Base-by-base conservation (phyloP, 53 echinoderm and acorn worm species). In the Henricia sp. region DNA sequence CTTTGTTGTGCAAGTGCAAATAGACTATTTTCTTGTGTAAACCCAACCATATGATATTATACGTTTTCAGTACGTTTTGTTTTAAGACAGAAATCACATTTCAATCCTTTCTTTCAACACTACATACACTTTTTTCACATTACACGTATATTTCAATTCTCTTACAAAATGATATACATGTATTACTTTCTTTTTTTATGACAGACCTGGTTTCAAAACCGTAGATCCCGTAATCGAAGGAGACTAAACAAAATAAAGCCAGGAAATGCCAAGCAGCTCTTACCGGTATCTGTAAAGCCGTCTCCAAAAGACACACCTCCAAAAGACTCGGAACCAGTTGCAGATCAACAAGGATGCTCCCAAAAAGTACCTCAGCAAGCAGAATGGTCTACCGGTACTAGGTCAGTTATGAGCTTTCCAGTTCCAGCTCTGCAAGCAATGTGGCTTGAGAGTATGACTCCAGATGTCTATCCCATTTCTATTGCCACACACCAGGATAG, bases 141-240 rank as follows among this genome's bases (percentile, higher is more conserved):
- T 8, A 46, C 14, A 14, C 14, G 48, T 10, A 46, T 8, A 8
- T 46, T 8, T 46, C 8, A 46, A 46, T 14, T 14, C 14, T 46
- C 8, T 14, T 46, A 46, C 8, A 46, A 46, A 46, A 46, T 8
- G 48, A 46, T 10, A 8, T 10, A 46, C 8, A 14, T 14, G 14
- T 10, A 19, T 65, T 8, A 37, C 39, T 67, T 37, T 67, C 39
- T 38, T 38, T 38, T 39, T 67, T 67, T 16, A 16, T 11, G 33
- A 54, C 59, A 76, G 76, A 76, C 76, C 30, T 76, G 76, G 76
- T 76, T 76, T 28, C 76, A 76, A 8, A 76, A 76, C 42, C 58
- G 58, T 14, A 37, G 76, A 41, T 57, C 59, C 40, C 57, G 60
- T n/a, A 58, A 26, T 33, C 56, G 58, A 6, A 56, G 59, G 25